These are phyloP conservation scores for Cistogaster globosa DNA, from an alignment of 2,888 invertebrate species.

Conservation along the genomic window DNA sequence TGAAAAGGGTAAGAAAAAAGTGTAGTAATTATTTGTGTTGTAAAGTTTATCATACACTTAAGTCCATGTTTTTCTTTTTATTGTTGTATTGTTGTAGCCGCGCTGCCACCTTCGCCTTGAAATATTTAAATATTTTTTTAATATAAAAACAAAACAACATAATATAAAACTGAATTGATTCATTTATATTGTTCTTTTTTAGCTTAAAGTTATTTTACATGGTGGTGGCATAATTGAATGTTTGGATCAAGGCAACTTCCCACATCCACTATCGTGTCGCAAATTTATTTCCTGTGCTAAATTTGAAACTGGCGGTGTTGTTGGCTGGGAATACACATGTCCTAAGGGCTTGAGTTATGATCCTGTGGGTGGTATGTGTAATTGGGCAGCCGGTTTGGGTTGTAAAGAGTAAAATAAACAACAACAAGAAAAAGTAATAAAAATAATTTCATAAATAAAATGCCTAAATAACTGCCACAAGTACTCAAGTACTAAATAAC, in stretches of 20 bases:
- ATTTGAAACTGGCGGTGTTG: constrained; percentile 89
- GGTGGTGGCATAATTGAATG: constrained; percentile 91
- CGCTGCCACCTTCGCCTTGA: too few relatives aligned
- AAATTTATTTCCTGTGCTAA: constrained; percentile 95
- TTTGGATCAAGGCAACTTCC: constrained; percentile 94
- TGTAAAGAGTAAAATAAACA: constrained; percentile 85
- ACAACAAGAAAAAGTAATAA: background rate
- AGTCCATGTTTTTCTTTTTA: too few relatives aligned
- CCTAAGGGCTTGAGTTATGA: constrained; percentile 94
- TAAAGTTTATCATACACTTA: too few relatives aligned
- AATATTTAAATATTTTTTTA: too few relatives aligned
- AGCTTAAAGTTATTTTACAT: constrained; percentile 85
- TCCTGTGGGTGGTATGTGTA: constrained; percentile 95
- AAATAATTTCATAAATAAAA: constrained; percentile 32
- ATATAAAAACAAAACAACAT: too few relatives aligned
- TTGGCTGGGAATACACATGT: constrained; percentile 95
- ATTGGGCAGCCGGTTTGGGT: constrained; percentile 92
- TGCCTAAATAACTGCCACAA: constrained; percentile 54
- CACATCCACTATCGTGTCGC: constrained; percentile 94
- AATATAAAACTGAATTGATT: too few relatives aligned
- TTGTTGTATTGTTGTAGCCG: too few relatives aligned
- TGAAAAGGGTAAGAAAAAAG: too few relatives aligned
- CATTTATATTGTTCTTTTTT: constrained; percentile 21
- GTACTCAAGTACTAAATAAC: constrained; percentile 21
- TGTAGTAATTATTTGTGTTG: too few relatives aligned